A percentile compares a stretch with the other conserved stretches of the same genome.
Conservation (phyloP, 1,140 invertebrate species). For the Matsumurasca onukii region DNA sequence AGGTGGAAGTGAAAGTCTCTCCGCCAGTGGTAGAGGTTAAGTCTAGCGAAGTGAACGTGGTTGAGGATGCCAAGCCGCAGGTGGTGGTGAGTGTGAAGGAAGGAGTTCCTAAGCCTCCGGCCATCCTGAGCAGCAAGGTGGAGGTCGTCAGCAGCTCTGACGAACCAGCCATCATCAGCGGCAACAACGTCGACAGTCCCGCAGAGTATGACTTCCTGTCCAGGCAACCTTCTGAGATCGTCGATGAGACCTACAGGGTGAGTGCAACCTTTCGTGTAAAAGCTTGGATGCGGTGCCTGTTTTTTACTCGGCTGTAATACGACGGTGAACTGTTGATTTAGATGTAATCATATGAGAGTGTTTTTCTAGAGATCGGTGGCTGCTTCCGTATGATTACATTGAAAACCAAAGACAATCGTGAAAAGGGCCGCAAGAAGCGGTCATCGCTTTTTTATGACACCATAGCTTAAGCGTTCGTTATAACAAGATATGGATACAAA, state of each 20-base stretch:
- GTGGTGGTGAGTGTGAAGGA: constrained; percentile 28
- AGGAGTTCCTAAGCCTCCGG: constrained; percentile 10
- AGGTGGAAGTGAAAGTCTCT: constrained; percentile 34
- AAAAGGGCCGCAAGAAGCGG: too few relatives aligned
- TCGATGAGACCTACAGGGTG: constrained; percentile 73
- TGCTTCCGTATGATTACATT: too few relatives aligned
- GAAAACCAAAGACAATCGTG: too few relatives aligned
- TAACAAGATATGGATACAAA: too few relatives aligned
- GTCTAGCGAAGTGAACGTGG: constrained; percentile 34
- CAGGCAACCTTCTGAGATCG: constrained; percentile 75
- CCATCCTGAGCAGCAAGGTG: constrained; percentile 32
- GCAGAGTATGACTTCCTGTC: constrained; percentile 83
- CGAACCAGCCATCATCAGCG: constrained; percentile 47
- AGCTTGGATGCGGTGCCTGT: too few relatives aligned
- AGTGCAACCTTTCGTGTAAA: too few relatives aligned
- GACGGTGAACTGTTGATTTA: too few relatives aligned
- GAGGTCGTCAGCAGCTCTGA: constrained; percentile 49
- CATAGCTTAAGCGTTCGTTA: too few relatives aligned
- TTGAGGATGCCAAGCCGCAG: constrained; percentile 2
- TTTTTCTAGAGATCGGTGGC: too few relatives aligned
- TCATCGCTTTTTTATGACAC: too few relatives aligned
- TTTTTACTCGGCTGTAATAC: too few relatives aligned
- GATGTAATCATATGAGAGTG: too few relatives aligned
- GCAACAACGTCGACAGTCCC: constrained; percentile 67
- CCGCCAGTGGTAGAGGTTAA: constrained; percentile 47